These are phyloP conservation scores for Karalla daura DNA, from an alignment of 2,797 vertebrate species.

Conservation along the genomic window DNA sequence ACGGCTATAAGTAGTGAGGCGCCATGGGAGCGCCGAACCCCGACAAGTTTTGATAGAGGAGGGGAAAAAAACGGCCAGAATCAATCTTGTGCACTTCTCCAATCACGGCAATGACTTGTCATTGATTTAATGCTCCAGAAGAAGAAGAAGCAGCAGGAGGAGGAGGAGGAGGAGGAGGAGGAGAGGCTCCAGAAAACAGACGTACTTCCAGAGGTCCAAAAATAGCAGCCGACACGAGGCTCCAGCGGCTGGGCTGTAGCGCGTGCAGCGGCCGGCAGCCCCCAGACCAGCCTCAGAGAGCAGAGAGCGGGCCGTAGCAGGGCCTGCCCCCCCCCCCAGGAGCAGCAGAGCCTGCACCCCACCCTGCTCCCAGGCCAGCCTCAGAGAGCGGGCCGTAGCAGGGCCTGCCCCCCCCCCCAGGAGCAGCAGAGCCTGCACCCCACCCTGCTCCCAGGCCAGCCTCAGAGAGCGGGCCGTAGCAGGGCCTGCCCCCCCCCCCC, in stretches of 20 bases:
- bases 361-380: constrained; percentile 24
- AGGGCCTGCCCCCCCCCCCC: no score
- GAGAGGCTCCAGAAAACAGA: constrained; percentile 28
- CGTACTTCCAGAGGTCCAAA: constrained; percentile 65
- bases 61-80: constrained; percentile 15
- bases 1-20: constrained; percentile 28
- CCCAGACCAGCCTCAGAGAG: constrained; percentile 13
- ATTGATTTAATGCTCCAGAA: constrained; percentile 17
- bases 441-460: constrained; percentile 24
- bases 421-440: no score
- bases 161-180: no score
- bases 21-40: constrained; percentile 34
- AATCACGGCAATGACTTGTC: constrained; percentile 3
- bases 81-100: background rate
- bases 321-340: no score
- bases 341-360: no score
- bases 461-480: constrained; percentile 31
- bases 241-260: constrained; percentile 64
- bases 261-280: constrained; percentile 57
- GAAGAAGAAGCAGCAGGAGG: constrained; percentile 12
- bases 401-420: no score
- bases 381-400: constrained; percentile 31
- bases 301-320: constrained; percentile 31
- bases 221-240: constrained; percentile 71
- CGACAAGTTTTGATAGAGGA: constrained; percentile 24